phyloP scores from a whole-genome alignment of 2,797 vertebrate species.

The Anabacerthia variegaticeps region DNA sequence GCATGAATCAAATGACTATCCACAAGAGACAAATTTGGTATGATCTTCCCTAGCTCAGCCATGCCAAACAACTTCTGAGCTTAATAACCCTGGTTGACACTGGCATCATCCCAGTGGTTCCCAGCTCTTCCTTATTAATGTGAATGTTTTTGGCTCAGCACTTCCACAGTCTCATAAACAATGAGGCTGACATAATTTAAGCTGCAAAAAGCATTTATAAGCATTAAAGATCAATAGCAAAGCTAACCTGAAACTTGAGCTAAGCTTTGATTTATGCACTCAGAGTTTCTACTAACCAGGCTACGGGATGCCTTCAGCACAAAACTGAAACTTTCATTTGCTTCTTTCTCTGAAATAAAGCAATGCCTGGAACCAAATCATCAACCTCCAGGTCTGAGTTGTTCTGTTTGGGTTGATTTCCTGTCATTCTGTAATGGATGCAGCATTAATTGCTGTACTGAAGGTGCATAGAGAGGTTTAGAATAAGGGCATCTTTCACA shows the following conservation, averaged over 20 bases:
- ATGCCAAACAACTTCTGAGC: slow-evolving; percentile 63
- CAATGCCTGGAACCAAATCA: background rate
- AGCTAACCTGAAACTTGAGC: slow-evolving; percentile 5
- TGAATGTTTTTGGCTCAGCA: slow-evolving; percentile 70
- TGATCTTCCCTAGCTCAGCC: slow-evolving; percentile 18
- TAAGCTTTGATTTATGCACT: slow-evolving; percentile 45
- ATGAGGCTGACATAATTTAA: slow-evolving; percentile 68
- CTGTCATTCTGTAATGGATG: background rate
- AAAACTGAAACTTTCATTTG: slow-evolving; percentile 13
- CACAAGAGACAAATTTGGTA: slow-evolving; percentile 53
- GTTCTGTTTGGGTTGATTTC: background rate
- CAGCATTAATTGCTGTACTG: background rate
- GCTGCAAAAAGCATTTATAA: slow-evolving; percentile 63
- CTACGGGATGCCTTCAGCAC: background rate
- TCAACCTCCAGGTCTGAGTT: background rate
- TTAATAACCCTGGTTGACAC: slow-evolving; percentile 43
- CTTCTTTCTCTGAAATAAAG: background rate
- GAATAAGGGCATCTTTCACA: background rate
- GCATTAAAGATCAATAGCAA: slow-evolving; percentile 9
- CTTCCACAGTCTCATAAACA: slow-evolving; percentile 62
- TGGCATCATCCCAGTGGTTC: slow-evolving; percentile 67
- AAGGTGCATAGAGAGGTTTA: background rate
- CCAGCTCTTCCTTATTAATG: slow-evolving; percentile 65
- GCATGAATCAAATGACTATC: slow-evolving; percentile 51
- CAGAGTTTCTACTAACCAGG: background rate